Percentiles rank a stretch among this genome's conserved stretches.
These are phyloP conservation scores for Ormyrus nitidulus DNA, from an alignment of 2,888 invertebrate species.

Conservation along the genomic window DNA sequence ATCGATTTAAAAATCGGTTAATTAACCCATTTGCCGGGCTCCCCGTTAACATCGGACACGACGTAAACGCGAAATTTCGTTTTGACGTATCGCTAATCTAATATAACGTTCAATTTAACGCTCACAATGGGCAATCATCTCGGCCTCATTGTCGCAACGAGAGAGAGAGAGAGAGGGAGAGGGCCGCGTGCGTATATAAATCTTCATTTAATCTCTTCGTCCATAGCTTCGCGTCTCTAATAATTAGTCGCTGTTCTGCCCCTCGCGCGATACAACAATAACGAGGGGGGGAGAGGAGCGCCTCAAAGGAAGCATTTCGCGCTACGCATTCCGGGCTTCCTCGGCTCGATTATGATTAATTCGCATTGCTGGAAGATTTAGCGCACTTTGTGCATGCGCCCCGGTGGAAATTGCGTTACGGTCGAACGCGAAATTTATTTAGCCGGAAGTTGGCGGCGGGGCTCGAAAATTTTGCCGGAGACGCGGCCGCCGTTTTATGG, in stretches of 20 bases:
- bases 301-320: background rate
- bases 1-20: background rate
- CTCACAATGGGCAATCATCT: slow-evolving; percentile 18
- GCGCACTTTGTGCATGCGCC: background rate
- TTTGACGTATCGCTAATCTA: slow-evolving; percentile 29
- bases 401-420: no score
- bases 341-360: slow-evolving; percentile 31
- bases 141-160: slow-evolving; percentile 18
- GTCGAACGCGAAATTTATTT: no score
- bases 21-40: slow-evolving; percentile 11
- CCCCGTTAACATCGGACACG: background rate
- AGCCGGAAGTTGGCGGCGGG: no score
- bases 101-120: slow-evolving; percentile 23
- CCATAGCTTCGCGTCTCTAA: background rate
- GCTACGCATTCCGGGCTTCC: background rate
- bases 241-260: slow-evolving; percentile 1
- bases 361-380: background rate
- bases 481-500: no score
- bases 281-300: background rate
- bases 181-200: slow-evolving; percentile 17
- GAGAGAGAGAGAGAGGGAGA: no score
- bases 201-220: slow-evolving; percentile 13
- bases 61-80: slow-evolving; percentile 5
- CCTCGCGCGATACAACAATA: background rate
- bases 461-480: no score